These are phyloP conservation scores for Serripes groenlandicus DNA, from an alignment of 2,888 invertebrate genomes.

Conservation along the genomic window DNA sequence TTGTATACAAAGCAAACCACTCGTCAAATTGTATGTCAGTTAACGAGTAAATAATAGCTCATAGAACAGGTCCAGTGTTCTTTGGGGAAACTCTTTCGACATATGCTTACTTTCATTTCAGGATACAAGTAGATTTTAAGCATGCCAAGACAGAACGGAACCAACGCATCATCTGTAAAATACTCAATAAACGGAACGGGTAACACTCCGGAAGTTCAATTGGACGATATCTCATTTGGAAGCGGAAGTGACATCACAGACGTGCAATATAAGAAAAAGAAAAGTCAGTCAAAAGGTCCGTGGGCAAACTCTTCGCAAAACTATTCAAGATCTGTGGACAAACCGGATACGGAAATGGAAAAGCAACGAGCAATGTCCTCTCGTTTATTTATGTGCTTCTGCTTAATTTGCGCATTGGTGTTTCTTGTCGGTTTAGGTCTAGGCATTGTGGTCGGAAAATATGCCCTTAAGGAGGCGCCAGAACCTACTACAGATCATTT, in stretches of 20 bases:
- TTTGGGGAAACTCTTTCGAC: no score
- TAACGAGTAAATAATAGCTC: no score
- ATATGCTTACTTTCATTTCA: no score
- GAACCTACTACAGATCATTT: not conserved
- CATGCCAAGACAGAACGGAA: no score
- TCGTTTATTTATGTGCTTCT: not conserved
- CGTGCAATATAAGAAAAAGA: not conserved
- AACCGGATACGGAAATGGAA: not conserved
- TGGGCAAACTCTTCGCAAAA: conserved; percentile 18
- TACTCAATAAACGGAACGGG: no score
- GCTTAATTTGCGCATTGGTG: conserved; percentile 8
- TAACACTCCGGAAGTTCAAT: not conserved
- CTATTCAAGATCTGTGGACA: conserved; percentile 9
- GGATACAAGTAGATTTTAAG: no score
- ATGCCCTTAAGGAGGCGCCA: conserved; percentile 18
- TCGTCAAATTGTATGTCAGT: no score
- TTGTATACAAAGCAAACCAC: no score
- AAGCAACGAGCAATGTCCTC: not conserved
- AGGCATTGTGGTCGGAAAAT: conserved; percentile 55
- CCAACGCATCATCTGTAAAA: no score
- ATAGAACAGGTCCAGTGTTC: no score
- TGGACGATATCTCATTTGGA: not conserved
- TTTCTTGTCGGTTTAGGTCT: conserved; percentile 48
- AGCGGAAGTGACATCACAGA: not conserved
- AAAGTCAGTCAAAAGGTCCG: conserved; percentile 10